A percentile compares a stretch with the other conserved stretches of the same genome.
phyloP scores from a whole-genome alignment of 2,888 invertebrate species.

The Marronus borbonicus region DNA sequence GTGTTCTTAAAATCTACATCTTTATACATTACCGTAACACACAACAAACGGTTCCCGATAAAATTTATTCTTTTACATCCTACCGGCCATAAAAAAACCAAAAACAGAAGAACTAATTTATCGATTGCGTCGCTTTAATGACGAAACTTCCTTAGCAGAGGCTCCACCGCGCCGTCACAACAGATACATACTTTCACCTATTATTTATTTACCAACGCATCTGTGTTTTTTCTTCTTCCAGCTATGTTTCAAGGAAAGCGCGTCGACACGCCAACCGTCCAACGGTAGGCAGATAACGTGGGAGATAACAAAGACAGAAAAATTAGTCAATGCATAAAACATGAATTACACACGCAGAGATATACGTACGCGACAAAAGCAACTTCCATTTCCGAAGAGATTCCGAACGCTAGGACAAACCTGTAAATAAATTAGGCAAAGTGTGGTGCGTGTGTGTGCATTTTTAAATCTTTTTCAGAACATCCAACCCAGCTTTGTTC shows the following conservation, averaged over 20 bases:
- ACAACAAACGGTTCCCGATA: no score
- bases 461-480: neutral
- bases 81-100: neutral
- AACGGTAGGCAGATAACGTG: constrained; percentile 36
- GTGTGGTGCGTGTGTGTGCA: constrained; percentile 19
- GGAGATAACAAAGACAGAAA: constrained; percentile 38
- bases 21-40: no score
- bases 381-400: constrained; percentile 27
- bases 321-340: constrained; percentile 33
- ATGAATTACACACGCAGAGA: constrained; percentile 24
- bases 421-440: constrained; percentile 36
- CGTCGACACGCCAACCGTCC: neutral
- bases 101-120: constrained; percentile 16
- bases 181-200: neutral
- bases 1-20: no score
- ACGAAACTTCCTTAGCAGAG: constrained; percentile 2
- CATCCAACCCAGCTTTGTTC: neutral
- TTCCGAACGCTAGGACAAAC: neutral
- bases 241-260: neutral
- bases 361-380: neutral
- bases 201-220: constrained; percentile 19
- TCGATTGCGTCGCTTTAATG: constrained; percentile 1
- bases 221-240: neutral
- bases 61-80: no score
- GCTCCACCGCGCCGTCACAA: neutral